These are phyloP conservation scores for Melikaiella ostensackeni DNA, from an alignment of 2,888 invertebrate species.

Conservation along the genomic window DNA sequence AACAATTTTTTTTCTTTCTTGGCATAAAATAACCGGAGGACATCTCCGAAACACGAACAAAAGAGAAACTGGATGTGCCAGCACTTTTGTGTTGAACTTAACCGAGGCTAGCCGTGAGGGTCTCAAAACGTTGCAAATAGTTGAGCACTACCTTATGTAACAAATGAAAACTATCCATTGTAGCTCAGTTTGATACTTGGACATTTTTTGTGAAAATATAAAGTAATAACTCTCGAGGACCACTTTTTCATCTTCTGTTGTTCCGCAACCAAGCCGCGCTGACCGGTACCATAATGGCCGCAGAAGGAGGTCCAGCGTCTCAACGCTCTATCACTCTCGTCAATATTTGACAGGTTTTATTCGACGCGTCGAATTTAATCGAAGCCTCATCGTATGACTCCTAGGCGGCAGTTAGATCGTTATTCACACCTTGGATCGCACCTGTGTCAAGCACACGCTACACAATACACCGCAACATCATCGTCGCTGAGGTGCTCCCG, in stretches of 20 bases:
- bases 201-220: too few species aligned
- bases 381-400: slow-evolving; percentile 65
- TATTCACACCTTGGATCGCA: slow-evolving; percentile 66
- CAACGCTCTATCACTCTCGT: not conserved
- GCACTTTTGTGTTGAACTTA: too few species aligned
- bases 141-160: too few species aligned
- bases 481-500: slow-evolving; percentile 44
- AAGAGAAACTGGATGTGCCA: too few species aligned
- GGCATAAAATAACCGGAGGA: too few species aligned
- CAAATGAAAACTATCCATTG: too few species aligned
- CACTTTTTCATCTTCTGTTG: not conserved
- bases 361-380: slow-evolving; percentile 51
- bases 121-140: too few species aligned
- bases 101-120: too few species aligned
- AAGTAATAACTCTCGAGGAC: too few species aligned
- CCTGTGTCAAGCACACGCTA: slow-evolving; percentile 72
- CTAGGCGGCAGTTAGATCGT: slow-evolving; percentile 65
- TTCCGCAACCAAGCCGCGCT: not conserved
- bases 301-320: not conserved
- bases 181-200: too few species aligned
- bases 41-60: too few species aligned
- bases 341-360: slow-evolving; percentile 18
- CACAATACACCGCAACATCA: slow-evolving; percentile 58
- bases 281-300: slow-evolving; percentile 50
- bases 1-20: too few species aligned